Conservation (phyloP, 2,797 vertebrate genomes). For the Pipistrellus kuhlii region DNA sequence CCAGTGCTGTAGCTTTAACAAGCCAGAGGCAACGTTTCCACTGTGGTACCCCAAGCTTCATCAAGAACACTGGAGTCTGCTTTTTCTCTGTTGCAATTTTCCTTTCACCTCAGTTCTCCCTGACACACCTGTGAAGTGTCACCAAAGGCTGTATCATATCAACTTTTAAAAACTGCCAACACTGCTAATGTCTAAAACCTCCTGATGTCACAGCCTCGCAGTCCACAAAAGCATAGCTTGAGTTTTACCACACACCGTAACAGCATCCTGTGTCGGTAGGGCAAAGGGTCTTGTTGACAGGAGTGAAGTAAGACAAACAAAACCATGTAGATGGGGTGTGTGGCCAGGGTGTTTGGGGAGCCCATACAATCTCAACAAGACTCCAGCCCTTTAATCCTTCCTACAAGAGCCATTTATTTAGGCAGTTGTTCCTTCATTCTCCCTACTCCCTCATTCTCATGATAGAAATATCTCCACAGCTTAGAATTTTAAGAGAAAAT, state of each 20-base stretch:
- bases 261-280: slow-evolving; percentile 65
- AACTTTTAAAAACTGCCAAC: slow-evolving; percentile 79
- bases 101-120: slow-evolving; percentile 68
- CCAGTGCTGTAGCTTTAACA: slow-evolving; percentile 83
- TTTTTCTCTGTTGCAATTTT: slow-evolving; percentile 75
- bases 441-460: background rate
- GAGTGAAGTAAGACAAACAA: slow-evolving; percentile 79
- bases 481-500: slow-evolving; percentile 62
- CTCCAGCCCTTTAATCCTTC: background rate
- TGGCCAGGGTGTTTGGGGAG: background rate
- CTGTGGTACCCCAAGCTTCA: slow-evolving; percentile 73
- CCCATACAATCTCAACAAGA: slow-evolving; percentile 15
- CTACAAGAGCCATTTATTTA: background rate
- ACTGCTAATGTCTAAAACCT: slow-evolving; percentile 70
- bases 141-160: slow-evolving; percentile 70
- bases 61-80: slow-evolving; percentile 79
- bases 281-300: slow-evolving; percentile 69
- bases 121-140: slow-evolving; percentile 72
- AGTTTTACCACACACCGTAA: slow-evolving; percentile 59
- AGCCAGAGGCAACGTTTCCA: slow-evolving; percentile 67
- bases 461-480: slow-evolving; percentile 43
- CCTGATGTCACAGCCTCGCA: slow-evolving; percentile 70
- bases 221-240: slow-evolving; percentile 76
- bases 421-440: slow-evolving; percentile 10
- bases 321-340: slow-evolving; percentile 45